Conservation (phyloP, 2,888 invertebrate species). For the Drosophila recens region DNA sequence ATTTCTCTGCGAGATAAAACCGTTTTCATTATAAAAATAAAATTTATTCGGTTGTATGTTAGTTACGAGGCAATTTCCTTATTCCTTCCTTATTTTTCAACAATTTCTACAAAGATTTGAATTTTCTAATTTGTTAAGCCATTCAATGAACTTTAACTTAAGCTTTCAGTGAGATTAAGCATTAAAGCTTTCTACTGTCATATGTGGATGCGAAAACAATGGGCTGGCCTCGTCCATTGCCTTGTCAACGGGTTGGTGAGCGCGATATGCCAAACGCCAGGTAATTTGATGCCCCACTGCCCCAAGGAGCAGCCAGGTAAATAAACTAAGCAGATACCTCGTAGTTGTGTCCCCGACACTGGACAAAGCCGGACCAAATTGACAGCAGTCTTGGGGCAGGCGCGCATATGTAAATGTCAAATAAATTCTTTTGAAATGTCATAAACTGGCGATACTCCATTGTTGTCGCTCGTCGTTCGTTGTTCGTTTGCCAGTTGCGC, state of each 20-base stretch:
- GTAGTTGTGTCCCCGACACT: neutral
- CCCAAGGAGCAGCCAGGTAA: conserved; percentile 19
- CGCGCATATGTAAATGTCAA: conserved; percentile 53
- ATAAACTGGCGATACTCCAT: conserved; percentile 47
- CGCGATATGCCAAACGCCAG: conserved; percentile 48
- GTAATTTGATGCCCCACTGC: conserved; percentile 37
- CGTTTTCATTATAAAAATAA: too few species aligned
- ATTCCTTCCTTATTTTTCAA: too few species aligned
- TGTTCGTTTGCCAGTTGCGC: conserved; percentile 6
- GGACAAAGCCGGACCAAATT: conserved; percentile 24
- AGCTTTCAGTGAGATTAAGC: neutral
- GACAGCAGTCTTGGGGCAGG: conserved; percentile 26
- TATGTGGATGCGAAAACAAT: conserved; percentile 20
- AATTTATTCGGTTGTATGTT: too few species aligned
- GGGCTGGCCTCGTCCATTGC: conserved; percentile 23
- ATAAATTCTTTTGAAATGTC: conserved; percentile 59
- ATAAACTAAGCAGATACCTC: conserved; percentile 22
- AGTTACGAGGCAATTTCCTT: too few species aligned
- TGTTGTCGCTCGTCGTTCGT: conserved; percentile 20
- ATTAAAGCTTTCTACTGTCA: conserved; percentile 15
- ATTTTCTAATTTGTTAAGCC: conserved; percentile 1
- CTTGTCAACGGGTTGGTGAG: conserved; percentile 29
- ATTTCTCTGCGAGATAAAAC: too few species aligned
- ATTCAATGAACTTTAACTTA: conserved; percentile 1
- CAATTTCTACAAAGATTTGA: too few species aligned